Evolutionary conservation across 2,797 vertebrate species (phyloP).

Genomic region (Cirrhinus molitorella): DNA sequence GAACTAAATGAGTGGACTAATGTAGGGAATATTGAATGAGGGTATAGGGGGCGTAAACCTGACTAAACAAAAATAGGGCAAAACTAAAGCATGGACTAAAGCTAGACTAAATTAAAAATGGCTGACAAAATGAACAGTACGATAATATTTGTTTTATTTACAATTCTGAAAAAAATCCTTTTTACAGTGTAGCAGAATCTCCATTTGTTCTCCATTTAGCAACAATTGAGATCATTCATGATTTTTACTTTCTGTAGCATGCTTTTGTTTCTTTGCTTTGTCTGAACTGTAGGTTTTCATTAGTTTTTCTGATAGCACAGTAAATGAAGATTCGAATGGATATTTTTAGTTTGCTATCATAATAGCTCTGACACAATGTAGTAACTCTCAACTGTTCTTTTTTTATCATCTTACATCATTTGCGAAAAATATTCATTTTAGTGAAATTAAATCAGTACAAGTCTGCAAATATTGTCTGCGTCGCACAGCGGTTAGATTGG

Average conservation of each 20-base stretch:
- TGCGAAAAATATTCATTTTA: neutral
- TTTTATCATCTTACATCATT: neutral
- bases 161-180: neutral
- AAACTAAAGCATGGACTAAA: too few relatives aligned
- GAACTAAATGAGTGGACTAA: too few relatives aligned
- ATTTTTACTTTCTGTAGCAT: neutral
- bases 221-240: neutral
- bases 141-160: too few relatives aligned
- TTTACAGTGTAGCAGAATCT: neutral
- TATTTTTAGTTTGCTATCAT: neutral
- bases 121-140: too few relatives aligned
- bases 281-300: neutral
- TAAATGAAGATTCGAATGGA: neutral
- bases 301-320: neutral
- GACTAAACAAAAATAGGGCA: neutral
- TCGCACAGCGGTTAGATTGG: conserved; percentile 9
- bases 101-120: too few relatives aligned
- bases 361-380: neutral
- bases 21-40: too few relatives aligned
- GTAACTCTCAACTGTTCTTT: neutral
- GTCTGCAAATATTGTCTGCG: conserved; percentile 7
- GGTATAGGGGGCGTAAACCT: too few relatives aligned
- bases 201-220: neutral
- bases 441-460: neutral
- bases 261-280: neutral